Evolutionary conservation across 1,140 invertebrate species (phyloP), one percentile per base, ranked within the genome.

Genomic region (Musca domestica): DNA sequence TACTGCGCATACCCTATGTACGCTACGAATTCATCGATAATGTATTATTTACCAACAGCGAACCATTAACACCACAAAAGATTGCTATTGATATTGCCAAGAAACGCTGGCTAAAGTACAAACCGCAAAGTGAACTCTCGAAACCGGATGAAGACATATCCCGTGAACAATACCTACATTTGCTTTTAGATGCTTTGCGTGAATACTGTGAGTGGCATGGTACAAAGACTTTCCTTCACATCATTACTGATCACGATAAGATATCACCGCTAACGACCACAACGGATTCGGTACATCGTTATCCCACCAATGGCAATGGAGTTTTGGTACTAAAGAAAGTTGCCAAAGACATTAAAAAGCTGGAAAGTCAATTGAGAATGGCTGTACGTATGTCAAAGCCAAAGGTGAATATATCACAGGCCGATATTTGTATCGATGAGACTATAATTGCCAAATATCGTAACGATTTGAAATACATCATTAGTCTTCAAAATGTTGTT

Each of bases 1-100:
- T 69, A 23, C 25, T 71, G 7, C 67, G 65, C 19, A 66, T 66
- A 25, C 70, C 70, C 0, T 71, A 58, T 30, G 67, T 71, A 9
- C 70, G 70, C 17, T 71, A 67, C 30, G 68, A 69, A 17, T 71
- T 69, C 20, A 71, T 71, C 7, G 67, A 71, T 64, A 47, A 64
- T 14, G 68, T 71, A 64, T 34, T 71, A 20, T 67, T 64, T 34
- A 30, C 67, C 12, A 58, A 61, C n/a, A 46, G 17, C 5, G 64
- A 52, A 17, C 34, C 64, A 14, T 49, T 68, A 19, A 48, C 58
- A 10, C 70, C 70, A 12, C 48, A 66, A 47, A 71, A 71, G 34
- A 61, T 71, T 17, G 56, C 61, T 10, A n/a, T 66, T 6, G 64
- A 71, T 25, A 41, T 71, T 17, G 27, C 30, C n/a, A 71, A 71